Evolutionary conservation across 2,797 vertebrate genomes (phyloP).

Genomic region (Sebastes iracundus): DNA sequence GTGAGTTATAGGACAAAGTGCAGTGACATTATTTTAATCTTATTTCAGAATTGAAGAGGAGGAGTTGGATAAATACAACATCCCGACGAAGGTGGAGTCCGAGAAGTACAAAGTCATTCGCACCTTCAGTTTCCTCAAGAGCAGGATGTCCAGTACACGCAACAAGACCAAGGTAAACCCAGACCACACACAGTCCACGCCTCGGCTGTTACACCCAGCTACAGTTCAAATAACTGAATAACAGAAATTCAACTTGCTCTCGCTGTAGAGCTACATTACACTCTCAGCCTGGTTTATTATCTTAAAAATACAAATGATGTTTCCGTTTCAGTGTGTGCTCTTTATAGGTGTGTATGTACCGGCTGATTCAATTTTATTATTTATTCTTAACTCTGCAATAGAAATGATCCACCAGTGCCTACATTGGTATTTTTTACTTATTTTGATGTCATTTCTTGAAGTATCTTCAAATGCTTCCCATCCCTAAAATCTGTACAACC

Average conservation of each 20-base stretch:
- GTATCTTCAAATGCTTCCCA: too few relatives aligned
- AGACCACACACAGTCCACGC: background rate
- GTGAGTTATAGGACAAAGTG: background rate
- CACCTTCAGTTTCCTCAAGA: conserved; percentile 96
- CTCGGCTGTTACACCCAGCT: background rate
- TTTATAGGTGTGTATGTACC: background rate
- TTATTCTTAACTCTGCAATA: background rate
- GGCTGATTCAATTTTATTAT: background rate
- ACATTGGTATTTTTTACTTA: too few relatives aligned
- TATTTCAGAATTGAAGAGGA: conserved; percentile 91
- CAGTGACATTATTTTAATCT: background rate
- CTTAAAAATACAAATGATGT: background rate
- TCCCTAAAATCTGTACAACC: too few relatives aligned
- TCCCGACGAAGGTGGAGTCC: conserved; percentile 88
- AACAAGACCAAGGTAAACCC: conserved; percentile 88
- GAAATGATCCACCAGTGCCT: too few relatives aligned
- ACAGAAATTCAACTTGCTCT: background rate
- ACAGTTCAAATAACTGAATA: background rate
- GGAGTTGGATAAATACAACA: conserved; percentile 88
- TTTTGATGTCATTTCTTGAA: too few relatives aligned
- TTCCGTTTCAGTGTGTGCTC: too few relatives aligned
- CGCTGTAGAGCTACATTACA: background rate
- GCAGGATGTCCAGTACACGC: conserved; percentile 92
- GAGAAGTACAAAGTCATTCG: conserved; percentile 96
- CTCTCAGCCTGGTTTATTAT: background rate